Percentiles rank a stretch among this genome's conserved stretches.
Conservation (phyloP, 2,797 vertebrate genomes). For the Rhynchotus rufescens region DNA sequence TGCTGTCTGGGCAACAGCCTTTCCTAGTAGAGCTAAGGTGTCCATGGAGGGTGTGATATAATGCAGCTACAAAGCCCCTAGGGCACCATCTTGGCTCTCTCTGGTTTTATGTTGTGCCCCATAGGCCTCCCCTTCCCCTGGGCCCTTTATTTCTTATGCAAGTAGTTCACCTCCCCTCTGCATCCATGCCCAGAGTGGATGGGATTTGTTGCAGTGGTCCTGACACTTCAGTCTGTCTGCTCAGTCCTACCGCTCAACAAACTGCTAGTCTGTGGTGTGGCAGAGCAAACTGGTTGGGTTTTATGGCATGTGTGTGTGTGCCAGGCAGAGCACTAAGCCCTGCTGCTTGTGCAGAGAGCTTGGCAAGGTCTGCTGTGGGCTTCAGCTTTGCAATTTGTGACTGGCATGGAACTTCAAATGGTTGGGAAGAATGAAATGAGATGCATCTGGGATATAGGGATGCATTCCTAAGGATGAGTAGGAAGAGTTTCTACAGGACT, state of each 20-base stretch:
- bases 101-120: background rate
- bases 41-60: background rate
- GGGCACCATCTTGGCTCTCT: background rate
- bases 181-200: background rate
- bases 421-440: background rate
- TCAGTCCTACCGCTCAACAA: background rate
- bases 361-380: background rate
- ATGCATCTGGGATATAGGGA: accelerated
- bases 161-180: background rate
- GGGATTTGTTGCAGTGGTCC: background rate
- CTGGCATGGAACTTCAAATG: background rate
- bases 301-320: background rate
- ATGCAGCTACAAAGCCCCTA: background rate
- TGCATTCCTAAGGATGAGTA: accelerated
- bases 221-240: background rate
- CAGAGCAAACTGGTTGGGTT: background rate
- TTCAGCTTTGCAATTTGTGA: background rate
- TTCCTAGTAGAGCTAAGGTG: background rate
- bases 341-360: accelerated
- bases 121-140: background rate
- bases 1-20: background rate
- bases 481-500: background rate
- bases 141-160: background rate
- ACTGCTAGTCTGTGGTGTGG: background rate
- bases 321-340: background rate